A percentile compares a stretch with the other conserved stretches of the same genome.
phyloP scores from a whole-genome alignment of 2,797 vertebrate genomes.

The Ataeniobius toweri region DNA sequence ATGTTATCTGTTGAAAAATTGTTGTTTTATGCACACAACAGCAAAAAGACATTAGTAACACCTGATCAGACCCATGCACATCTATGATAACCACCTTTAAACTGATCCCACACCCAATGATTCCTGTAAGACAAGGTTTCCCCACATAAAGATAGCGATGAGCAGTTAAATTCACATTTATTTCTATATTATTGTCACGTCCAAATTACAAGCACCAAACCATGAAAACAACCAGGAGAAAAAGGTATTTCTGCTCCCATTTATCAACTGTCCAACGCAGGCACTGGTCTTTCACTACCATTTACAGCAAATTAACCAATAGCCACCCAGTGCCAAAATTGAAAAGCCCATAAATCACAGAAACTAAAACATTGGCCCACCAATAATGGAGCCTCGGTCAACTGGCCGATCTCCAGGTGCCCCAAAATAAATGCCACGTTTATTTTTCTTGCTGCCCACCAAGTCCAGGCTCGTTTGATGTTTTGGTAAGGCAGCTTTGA shows the following conservation, averaged over 20 bases:
- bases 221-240: conserved; percentile 38
- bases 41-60: conserved; percentile 52
- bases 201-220: conserved; percentile 32
- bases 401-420: conserved; percentile 59
- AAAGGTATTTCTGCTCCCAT: conserved; percentile 46
- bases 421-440: conserved; percentile 70
- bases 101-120: conserved; percentile 42
- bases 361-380: conserved; percentile 62
- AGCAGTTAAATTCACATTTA: conserved; percentile 15
- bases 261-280: conserved; percentile 49
- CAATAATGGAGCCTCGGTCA: conserved; percentile 72
- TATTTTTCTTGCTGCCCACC: conserved; percentile 67
- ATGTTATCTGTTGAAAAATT: neutral
- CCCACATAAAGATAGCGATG: conserved; percentile 43
- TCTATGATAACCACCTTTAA: conserved; percentile 14
- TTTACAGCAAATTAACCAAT: conserved; percentile 73
- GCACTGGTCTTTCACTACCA: conserved; percentile 58
- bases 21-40: conserved; percentile 14
- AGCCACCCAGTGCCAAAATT: conserved; percentile 79
- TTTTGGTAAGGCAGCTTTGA: conserved; percentile 52
- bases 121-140: conserved; percentile 39
- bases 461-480: conserved; percentile 57
- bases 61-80: conserved; percentile 62
- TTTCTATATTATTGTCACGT: conserved; percentile 33
- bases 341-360: conserved; percentile 74